A percentile compares a stretch with the other conserved stretches of the same genome.
Evolutionary conservation across 2,888 invertebrate genomes (phyloP).

Genomic region (Netelia fuscicornis): DNA sequence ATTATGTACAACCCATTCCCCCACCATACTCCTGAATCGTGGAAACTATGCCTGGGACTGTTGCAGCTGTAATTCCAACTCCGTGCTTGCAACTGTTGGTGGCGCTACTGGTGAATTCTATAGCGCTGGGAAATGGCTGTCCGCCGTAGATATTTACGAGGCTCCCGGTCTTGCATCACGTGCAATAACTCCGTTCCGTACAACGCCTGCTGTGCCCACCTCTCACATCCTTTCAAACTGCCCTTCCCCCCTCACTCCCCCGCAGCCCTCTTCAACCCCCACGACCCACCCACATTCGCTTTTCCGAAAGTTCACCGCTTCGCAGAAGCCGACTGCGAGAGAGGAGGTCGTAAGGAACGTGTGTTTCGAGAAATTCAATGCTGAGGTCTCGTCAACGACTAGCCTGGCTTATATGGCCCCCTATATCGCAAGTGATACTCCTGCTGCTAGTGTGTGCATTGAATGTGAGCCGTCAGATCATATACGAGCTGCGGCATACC

Average conservation of each 20-base stretch:
- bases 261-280: neutral
- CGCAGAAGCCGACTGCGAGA: too few species aligned
- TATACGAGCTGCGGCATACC: slow-evolving; percentile 12
- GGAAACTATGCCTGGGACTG: slow-evolving; percentile 18
- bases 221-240: slow-evolving; percentile 12
- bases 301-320: neutral
- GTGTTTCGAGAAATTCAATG: slow-evolving; percentile 2
- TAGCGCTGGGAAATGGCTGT: slow-evolving; percentile 48
- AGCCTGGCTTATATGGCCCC: too few species aligned
- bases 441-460: neutral
- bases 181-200: slow-evolving; percentile 66
- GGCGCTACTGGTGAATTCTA: slow-evolving; percentile 13
- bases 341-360: too few species aligned
- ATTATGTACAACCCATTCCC: slow-evolving; percentile 75
- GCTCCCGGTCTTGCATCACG: slow-evolving; percentile 53
- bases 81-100: slow-evolving; percentile 50
- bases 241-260: neutral
- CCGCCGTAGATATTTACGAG: slow-evolving; percentile 66
- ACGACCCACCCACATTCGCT: neutral
- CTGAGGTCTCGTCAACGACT: neutral
- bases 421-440: slow-evolving; percentile 2
- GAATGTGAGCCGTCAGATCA: neutral
- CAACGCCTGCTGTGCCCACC: slow-evolving; percentile 55
- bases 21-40: slow-evolving; percentile 18
- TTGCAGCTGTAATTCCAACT: slow-evolving; percentile 57